phyloP scores from a whole-genome alignment of 1,140 invertebrate species.

The Drosophila neocordata region DNA sequence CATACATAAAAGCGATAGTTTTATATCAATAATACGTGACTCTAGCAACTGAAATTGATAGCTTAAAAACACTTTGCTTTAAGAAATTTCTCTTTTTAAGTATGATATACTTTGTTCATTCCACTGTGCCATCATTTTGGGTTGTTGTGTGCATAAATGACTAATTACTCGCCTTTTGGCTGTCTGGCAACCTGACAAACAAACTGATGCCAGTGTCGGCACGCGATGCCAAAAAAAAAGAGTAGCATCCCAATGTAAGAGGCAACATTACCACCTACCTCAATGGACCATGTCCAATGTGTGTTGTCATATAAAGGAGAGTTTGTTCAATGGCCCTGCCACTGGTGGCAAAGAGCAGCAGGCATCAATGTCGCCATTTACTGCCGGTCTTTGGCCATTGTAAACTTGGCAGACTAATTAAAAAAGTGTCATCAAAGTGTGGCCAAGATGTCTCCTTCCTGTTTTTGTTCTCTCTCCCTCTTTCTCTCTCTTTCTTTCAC shows the following conservation, averaged over 20 bases:
- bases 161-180: constrained; percentile 50
- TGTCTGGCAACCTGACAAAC: background rate
- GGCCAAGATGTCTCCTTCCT: constrained; percentile 34
- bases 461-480: too few relatives aligned
- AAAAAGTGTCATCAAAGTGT: constrained; percentile 80
- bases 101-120: too few relatives aligned
- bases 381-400: background rate
- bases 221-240: constrained; percentile 48
- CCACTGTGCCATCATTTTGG: constrained; percentile 25
- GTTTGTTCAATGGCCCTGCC: constrained; percentile 41
- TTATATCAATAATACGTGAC: too few relatives aligned
- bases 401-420: constrained; percentile 55
- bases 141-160: constrained; percentile 45
- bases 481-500: too few relatives aligned
- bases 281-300: constrained; percentile 27
- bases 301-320: constrained; percentile 49
- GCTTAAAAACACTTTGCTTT: too few relatives aligned
- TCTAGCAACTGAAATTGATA: too few relatives aligned
- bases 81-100: too few relatives aligned
- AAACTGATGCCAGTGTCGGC: constrained; percentile 44
- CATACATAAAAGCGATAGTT: too few relatives aligned
- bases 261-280: background rate
- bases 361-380: constrained; percentile 7
- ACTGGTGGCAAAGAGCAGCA: constrained; percentile 19
- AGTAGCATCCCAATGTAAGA: background rate